Percentiles rank a stretch among this genome's conserved stretches.
These are phyloP conservation scores for Himalopsyche anomala DNA, from an alignment of 2,888 invertebrate species.

Conservation along the genomic window DNA sequence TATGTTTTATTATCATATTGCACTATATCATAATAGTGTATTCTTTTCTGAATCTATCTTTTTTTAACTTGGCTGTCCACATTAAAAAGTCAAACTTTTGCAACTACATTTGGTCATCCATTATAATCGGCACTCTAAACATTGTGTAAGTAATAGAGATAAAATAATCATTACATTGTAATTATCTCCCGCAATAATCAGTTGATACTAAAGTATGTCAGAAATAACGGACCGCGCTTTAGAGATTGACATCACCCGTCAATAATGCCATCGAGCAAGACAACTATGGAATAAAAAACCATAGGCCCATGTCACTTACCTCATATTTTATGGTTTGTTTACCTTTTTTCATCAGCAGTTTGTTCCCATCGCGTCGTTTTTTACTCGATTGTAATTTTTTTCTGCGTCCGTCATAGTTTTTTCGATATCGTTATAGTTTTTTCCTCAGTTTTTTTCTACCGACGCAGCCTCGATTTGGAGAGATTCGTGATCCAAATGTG, in stretches of 20 bases:
- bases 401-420: constrained; percentile 32
- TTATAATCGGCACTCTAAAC: no score
- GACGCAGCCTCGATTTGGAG: constrained; percentile 34
- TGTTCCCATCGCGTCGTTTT: constrained; percentile 27
- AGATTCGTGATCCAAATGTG: constrained; percentile 42
- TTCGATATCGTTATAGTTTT: constrained; percentile 43
- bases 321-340: constrained; percentile 61
- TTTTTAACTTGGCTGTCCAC: no score
- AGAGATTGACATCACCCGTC: neutral
- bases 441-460: neutral
- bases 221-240: neutral
- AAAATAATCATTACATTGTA: no score
- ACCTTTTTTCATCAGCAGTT: constrained; percentile 53
- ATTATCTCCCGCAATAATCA: no score
- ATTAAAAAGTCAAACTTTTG: no score
- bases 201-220: no score
- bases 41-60: no score
- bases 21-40: no score
- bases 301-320: constrained; percentile 60
- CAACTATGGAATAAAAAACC: constrained; percentile 42
- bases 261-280: constrained; percentile 23
- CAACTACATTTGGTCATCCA: no score
- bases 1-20: no score
- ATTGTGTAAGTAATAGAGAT: no score
- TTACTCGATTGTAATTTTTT: constrained; percentile 43